Conservation (phyloP, 2,113 vertebrate species). For the Megaceryle torquata region DNA sequence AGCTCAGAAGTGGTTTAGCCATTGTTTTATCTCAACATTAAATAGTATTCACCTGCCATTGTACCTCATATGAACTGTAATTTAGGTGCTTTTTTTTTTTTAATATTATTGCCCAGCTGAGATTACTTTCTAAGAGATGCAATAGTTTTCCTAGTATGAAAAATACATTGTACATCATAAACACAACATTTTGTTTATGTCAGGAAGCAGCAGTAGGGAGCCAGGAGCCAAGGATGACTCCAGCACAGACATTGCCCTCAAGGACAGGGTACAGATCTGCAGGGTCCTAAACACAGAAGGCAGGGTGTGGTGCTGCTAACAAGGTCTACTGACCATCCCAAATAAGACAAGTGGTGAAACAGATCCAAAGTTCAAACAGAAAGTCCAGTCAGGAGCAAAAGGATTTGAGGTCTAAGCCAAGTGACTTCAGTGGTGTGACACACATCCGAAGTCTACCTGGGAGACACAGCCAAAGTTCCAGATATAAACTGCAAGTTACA, state of each 20-base stretch:
- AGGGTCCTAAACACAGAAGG: not conserved
- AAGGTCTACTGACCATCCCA: rapidly evolving
- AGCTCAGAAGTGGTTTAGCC: not conserved
- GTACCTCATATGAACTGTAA: not conserved
- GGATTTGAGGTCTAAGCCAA: not conserved
- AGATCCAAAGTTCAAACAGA: not conserved
- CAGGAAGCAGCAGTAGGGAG: not conserved
- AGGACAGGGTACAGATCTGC: not conserved
- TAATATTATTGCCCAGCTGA: not conserved
- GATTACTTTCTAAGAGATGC: not conserved
- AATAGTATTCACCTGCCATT: not conserved
- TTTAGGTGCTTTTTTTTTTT: not conserved
- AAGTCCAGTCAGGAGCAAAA: not conserved
- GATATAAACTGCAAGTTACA: not conserved
- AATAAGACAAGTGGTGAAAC: rapidly evolving
- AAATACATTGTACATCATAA: not conserved
- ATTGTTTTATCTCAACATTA: not conserved
- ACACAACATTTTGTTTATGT: rapidly evolving
- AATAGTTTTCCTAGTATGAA: not conserved
- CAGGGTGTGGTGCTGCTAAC: not conserved
- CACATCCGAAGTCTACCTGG: too few species aligned
- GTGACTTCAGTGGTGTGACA: not conserved
- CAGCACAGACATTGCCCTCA: not conserved
- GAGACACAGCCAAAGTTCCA: not conserved
- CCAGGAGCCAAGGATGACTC: not conserved